Evolutionary conservation across 2,888 invertebrate species (phyloP).

Genomic region (Caenorhabditis wallacei): DNA sequence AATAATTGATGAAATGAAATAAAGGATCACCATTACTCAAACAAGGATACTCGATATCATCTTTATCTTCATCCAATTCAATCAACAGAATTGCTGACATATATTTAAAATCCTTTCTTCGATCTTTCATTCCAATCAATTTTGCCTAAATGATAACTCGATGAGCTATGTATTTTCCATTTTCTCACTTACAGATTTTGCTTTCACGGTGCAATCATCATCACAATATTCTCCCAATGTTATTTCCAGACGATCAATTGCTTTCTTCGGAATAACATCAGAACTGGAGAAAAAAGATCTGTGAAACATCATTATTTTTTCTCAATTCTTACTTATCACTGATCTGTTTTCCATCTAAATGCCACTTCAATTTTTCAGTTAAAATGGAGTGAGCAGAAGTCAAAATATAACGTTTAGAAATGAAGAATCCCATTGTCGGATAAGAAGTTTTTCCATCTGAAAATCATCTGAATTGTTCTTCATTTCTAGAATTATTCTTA

Average conservation of each 20-base stretch:
- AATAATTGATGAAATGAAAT: neutral
- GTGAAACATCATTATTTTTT: neutral
- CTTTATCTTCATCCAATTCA: neutral
- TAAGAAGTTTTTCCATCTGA: neutral
- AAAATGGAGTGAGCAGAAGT: conserved; percentile 13
- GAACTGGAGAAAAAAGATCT: neutral
- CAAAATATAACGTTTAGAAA: conserved; percentile 5
- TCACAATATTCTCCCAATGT: neutral
- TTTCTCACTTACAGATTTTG: too few species aligned
- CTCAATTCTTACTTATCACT: neutral
- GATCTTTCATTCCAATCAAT: neutral
- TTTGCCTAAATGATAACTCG: neutral
- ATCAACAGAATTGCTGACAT: neutral
- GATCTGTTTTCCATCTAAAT: neutral
- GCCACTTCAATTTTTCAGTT: neutral
- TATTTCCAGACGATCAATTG: neutral
- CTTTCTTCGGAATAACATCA: neutral
- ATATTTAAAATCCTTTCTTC: neutral
- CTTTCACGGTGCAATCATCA: neutral
- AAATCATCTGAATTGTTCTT: neutral
- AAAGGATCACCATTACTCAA: neutral
- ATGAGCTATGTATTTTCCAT: too few species aligned
- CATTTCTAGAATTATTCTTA: neutral
- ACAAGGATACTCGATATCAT: neutral
- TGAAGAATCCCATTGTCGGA: conserved; percentile 5